Evolutionary conservation across 2,113 vertebrate genomes (phyloP), one percentile per base, ranked within the genome.

Genomic region (Burhinus bistriatus): DNA sequence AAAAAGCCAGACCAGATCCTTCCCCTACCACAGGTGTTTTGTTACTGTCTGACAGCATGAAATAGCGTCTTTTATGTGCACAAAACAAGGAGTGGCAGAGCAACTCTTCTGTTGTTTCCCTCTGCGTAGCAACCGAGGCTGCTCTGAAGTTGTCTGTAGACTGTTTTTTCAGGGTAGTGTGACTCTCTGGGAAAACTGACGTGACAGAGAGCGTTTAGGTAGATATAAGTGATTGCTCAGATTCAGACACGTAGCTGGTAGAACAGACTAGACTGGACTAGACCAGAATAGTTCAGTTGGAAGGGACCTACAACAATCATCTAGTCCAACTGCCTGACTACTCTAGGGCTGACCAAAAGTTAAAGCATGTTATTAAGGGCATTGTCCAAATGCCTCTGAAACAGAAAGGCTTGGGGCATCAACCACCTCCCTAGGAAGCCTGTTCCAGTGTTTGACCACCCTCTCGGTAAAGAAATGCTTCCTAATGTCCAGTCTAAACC

Each of bases 11-110:
- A 62, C 22, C 78, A 77, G 79, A 47, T 91, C 57, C 66, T 77
- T 58, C 68, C 54, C 72, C 80, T 80, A 95, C 87, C 87, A 58
- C 40, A 49, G 69, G 69, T 2, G 0, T 89, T 96, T 72, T 95
- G 65, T 94, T 87, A 58, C 70, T 26, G 22, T 9, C 40, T 76
- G 81, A 69, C 78, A 94, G 75, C 9, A 2, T 77, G 91, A 83
- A 86, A 90, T 40, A 76, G 21, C 0, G 19, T 25, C 94, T 78
- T 78, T 81, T 68, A 54, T 59, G 84, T 66, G 66, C 72, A 45
- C 3, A 15, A 61, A 96, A 86, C 58, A 90, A 89, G 96, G 96
- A 45, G 87, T 83, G 97, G 94, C 96, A 23, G 70, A 85, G 36
- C 77, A 91, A 90, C 59, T 77, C 44, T 89, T 55, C 21, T 70